Evolutionary conservation across 2,888 invertebrate species (phyloP).

Genomic region (Zaprionus bogoriensis): DNA sequence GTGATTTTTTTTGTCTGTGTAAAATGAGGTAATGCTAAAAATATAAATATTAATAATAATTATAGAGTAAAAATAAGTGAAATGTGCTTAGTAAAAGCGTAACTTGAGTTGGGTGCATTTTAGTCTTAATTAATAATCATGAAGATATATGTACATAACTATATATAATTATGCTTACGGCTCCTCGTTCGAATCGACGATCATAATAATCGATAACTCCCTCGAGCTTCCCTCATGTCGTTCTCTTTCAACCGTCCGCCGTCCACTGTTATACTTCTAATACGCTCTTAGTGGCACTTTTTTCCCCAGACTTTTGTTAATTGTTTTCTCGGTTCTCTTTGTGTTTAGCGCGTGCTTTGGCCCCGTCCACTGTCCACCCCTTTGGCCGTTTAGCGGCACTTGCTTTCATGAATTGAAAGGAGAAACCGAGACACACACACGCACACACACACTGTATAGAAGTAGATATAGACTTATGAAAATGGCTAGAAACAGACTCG

Average conservation of each 20-base stretch:
- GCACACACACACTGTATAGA: not conserved
- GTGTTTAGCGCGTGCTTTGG: constrained; percentile 57
- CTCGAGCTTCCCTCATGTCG: not conserved
- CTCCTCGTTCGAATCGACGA: not conserved
- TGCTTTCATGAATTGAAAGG: constrained; percentile 57
- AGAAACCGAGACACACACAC: not conserved
- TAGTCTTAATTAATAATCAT: no score
- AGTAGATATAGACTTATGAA: constrained; percentile 21
- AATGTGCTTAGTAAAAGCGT: no score
- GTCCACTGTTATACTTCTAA: constrained; percentile 25
- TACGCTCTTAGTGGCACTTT: constrained; percentile 34
- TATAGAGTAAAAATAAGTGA: no score
- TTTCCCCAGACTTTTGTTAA: constrained; percentile 30
- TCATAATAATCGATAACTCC: not conserved
- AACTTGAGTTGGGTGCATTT: no score
- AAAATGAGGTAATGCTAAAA: no score
- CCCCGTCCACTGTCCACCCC: constrained; percentile 31
- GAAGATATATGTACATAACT: no score
- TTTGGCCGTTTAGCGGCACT: constrained; percentile 71
- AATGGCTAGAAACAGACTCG: constrained; percentile 3
- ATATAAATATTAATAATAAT: no score
- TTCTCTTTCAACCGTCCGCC: not conserved
- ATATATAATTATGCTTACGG: no score
- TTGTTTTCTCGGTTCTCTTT: constrained; percentile 44
- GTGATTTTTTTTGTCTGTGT: no score